A percentile compares a stretch with the other conserved stretches of the same genome.
These are phyloP conservation scores for Acholoe squamosa DNA, from an alignment of 2,888 invertebrate species.

Conservation along the genomic window DNA sequence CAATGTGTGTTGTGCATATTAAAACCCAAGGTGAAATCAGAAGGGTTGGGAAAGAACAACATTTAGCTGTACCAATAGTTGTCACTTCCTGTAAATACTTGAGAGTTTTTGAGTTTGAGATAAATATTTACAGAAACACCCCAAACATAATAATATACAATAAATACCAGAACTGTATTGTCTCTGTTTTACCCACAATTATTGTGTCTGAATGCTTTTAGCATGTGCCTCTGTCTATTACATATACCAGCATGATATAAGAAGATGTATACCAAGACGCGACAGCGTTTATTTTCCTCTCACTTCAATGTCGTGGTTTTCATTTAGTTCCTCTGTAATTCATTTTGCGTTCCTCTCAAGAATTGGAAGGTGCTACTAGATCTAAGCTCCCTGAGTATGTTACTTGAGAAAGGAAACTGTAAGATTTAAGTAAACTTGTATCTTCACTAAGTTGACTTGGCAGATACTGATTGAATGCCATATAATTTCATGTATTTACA, in stretches of 20 bases:
- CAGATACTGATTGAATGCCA: not conserved
- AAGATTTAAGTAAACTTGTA: not conserved
- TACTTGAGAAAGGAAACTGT: not conserved
- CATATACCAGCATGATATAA: slow-evolving; percentile 26
- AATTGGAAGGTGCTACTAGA: slow-evolving; percentile 54
- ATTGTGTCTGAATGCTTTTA: not conserved
- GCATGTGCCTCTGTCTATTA: slow-evolving; percentile 19
- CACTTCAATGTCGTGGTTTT: slow-evolving; percentile 42
- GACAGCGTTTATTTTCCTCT: not conserved
- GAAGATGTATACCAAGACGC: not conserved
- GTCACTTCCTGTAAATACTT: too few species aligned
- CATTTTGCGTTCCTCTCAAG: not conserved
- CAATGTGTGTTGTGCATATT: too few species aligned
- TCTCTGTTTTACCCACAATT: not conserved
- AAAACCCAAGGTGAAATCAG: too few species aligned
- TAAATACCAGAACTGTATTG: too few species aligned
- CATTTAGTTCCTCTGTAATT: not conserved
- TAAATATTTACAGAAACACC: too few species aligned
- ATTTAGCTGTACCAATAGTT: too few species aligned
- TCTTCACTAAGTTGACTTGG: not conserved
- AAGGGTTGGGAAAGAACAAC: too few species aligned
- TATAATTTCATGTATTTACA: not conserved
- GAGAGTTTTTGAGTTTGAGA: too few species aligned
- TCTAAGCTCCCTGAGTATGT: not conserved
- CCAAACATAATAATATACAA: too few species aligned